These are phyloP conservation scores for Cremastinae sp. DNA, from an alignment of 2,888 invertebrate genomes.

Conservation along the genomic window DNA sequence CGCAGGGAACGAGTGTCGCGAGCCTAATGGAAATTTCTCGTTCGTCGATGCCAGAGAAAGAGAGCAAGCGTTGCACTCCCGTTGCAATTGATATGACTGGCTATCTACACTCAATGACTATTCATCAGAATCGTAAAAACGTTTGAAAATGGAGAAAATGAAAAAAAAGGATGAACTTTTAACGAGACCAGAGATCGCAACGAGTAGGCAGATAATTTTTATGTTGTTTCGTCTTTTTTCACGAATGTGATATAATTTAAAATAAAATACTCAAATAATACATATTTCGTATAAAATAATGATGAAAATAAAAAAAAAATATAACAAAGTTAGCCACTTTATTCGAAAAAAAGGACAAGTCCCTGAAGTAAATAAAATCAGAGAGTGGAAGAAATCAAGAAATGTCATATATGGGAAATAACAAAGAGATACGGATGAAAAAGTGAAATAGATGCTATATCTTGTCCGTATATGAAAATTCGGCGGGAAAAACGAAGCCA, in stretches of 20 bases:
- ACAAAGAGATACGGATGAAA: conserved; percentile 8
- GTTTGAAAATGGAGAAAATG: conserved; percentile 57
- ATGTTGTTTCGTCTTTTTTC: too few species aligned
- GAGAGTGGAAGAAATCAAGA: too few species aligned
- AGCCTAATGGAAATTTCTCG: conserved; percentile 76
- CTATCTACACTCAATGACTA: conserved; percentile 17
- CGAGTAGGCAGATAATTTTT: too few species aligned
- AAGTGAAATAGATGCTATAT: conserved; percentile 35
- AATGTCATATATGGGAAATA: conserved; percentile 23
- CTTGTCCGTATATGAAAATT: conserved; percentile 67
- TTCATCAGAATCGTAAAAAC: conserved; percentile 40
- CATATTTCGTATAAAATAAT: too few species aligned
- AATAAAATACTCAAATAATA: too few species aligned
- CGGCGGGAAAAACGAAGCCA: conserved; percentile 79
- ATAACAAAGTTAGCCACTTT: too few species aligned
- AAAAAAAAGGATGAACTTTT: neutral
- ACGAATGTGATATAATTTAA: neutral
- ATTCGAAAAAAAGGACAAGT: too few species aligned
- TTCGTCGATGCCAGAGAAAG: conserved; percentile 62
- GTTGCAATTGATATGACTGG: conserved; percentile 34
- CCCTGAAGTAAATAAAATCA: too few species aligned
- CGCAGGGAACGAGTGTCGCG: conserved; percentile 61
- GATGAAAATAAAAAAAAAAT: too few species aligned
- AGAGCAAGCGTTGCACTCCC: conserved; percentile 45
- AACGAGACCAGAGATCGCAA: neutral